Percentiles rank a stretch among this genome's conserved stretches.
Conservation (phyloP, 2,113 vertebrate species). For the Pangasianodon hypophthalmus region DNA sequence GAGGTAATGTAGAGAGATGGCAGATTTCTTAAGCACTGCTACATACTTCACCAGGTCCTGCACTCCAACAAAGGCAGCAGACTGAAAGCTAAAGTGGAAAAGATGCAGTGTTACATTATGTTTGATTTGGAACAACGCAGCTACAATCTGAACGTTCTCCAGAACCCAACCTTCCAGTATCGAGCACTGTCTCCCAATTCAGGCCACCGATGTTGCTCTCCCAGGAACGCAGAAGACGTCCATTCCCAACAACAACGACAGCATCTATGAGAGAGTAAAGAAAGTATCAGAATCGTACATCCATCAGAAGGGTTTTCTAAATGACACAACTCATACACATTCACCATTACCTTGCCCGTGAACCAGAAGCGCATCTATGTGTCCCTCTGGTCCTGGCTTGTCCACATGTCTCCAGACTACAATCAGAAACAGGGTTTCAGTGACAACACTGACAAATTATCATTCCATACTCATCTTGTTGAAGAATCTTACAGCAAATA, state of each 20-base stretch:
- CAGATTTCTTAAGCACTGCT: conserved; percentile 84
- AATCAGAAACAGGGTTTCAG: conserved; percentile 23
- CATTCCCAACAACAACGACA: conserved; percentile 82
- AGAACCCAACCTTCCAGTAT: conserved; percentile 83
- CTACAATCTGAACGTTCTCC: neutral
- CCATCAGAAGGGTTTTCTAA: neutral
- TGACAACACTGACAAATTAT: neutral
- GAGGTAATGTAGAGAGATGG: conserved; percentile 86
- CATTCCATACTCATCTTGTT: neutral
- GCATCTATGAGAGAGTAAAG: conserved; percentile 76
- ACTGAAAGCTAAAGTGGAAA: conserved; percentile 80
- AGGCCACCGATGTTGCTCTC: conserved; percentile 89
- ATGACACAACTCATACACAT: neutral
- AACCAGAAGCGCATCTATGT: conserved; percentile 82
- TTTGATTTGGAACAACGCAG: neutral
- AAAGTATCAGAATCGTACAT: neutral
- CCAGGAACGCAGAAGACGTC: conserved; percentile 90
- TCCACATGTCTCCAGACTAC: conserved; percentile 96
- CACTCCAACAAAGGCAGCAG: conserved; percentile 80
- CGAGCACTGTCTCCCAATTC: conserved; percentile 91
- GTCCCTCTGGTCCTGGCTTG: conserved; percentile 84
- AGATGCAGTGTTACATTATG: neutral
- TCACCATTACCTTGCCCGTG: conserved; percentile 83
- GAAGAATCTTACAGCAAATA: neutral
- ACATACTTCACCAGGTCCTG: conserved; percentile 81